A percentile compares a stretch with the other conserved stretches of the same genome.
These are phyloP conservation scores for Muraenolepis orangiensis DNA, from an alignment of 2,797 vertebrate species.

Conservation along the genomic window DNA sequence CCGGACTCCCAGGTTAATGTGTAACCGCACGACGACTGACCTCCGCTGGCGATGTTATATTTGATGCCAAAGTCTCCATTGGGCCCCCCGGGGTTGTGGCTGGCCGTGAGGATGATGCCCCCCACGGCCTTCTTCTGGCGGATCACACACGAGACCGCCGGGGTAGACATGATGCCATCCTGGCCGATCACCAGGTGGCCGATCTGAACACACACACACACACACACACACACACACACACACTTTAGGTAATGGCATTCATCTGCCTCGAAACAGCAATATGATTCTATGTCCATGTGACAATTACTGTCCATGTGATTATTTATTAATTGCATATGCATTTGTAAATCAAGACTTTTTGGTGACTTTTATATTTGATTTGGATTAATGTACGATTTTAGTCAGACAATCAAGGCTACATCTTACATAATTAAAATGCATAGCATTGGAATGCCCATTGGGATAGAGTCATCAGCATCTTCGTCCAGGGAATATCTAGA, in stretches of 20 bases:
- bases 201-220: constrained; percentile 72
- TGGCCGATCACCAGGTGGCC: constrained; percentile 91
- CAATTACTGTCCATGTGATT: too few relatives aligned
- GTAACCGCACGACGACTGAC: constrained; percentile 57
- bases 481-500: too few relatives aligned
- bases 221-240: constrained; percentile 1
- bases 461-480: too few relatives aligned
- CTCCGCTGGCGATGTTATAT: constrained; percentile 94
- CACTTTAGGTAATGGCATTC: background rate
- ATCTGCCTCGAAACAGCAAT: background rate
- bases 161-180: constrained; percentile 96
- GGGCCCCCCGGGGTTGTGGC: constrained; percentile 95
- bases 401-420: background rate
- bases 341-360: background rate
- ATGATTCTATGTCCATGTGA: background rate
- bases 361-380: background rate
- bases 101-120: constrained; percentile 96
- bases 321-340: background rate
- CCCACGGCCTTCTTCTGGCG: constrained; percentile 93
- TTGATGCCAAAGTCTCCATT: constrained; percentile 97
- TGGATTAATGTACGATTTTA: background rate
- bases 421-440: background rate
- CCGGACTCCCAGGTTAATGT: background rate
- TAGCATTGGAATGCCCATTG: background rate
- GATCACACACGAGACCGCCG: constrained; percentile 96